phyloP scores from a whole-genome alignment of 2,888 invertebrate species.

The Pachycephus smyrnensis region DNA sequence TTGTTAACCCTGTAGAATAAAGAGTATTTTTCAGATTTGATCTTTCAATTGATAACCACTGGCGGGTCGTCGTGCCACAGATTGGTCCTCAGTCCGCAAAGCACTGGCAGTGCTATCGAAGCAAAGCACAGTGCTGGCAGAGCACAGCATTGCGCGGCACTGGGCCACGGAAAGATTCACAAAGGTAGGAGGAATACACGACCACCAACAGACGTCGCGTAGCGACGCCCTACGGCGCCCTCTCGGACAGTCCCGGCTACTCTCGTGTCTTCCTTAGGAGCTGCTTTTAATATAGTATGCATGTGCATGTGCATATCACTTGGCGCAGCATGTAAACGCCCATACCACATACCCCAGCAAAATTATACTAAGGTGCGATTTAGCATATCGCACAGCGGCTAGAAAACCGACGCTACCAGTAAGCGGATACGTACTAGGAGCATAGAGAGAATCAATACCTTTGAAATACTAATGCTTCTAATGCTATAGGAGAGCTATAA shows the following conservation, averaged over 20 bases:
- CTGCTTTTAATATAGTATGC: background rate
- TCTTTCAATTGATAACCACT: background rate
- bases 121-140: background rate
- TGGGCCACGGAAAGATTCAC: background rate
- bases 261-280: background rate
- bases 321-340: background rate
- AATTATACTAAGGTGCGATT: background rate
- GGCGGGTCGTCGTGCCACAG: background rate
- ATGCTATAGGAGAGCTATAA: background rate
- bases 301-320: background rate
- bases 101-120: background rate
- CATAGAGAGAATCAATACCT: background rate
- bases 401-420: background rate
- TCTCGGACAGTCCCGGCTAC: background rate
- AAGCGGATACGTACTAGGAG: background rate
- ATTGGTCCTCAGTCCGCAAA: background rate
- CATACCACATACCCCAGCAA: background rate
- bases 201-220: background rate
- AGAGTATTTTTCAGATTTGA: background rate
- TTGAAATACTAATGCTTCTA: background rate
- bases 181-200: background rate
- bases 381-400: background rate
- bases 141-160: background rate
- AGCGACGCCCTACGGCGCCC: background rate
- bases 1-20: background rate